Evolutionary conservation across 1,140 invertebrate genomes (phyloP).

Genomic region (Eciton burchellii): DNA sequence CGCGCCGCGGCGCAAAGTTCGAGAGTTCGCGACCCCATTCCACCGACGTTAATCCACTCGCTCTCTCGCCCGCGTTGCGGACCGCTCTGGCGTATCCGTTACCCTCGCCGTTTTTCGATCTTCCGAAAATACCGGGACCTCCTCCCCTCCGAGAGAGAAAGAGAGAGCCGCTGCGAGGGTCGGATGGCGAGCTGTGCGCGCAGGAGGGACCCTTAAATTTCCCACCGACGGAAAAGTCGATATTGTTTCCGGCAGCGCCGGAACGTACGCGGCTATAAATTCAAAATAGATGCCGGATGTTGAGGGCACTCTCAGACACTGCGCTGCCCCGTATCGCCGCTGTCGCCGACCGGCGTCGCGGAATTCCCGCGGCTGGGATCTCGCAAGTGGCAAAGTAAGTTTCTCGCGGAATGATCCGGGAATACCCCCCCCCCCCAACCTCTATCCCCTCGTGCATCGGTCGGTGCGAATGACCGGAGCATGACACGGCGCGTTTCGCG

Average conservation of each 20-base stretch:
- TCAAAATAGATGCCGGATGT: constrained; percentile 60
- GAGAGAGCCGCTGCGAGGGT: background rate
- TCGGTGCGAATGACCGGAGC: background rate
- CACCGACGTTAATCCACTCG: constrained; percentile 24
- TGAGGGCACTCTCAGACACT: constrained; percentile 52
- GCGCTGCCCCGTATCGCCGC: constrained; percentile 39
- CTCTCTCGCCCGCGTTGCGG: background rate
- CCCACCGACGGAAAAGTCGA: constrained; percentile 44
- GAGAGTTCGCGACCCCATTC: constrained; percentile 22
- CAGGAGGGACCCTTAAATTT: constrained; percentile 62
- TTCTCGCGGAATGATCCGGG: background rate
- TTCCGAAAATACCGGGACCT: background rate
- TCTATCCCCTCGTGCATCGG: background rate
- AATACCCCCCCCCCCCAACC: too few relatives aligned
- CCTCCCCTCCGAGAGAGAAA: background rate
- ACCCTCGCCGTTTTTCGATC: constrained; percentile 20
- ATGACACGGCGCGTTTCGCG: too few relatives aligned
- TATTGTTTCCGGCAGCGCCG: constrained; percentile 62
- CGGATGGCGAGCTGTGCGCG: background rate
- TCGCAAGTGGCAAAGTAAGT: constrained; percentile 10
- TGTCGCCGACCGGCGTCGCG: constrained; percentile 25
- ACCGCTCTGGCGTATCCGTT: constrained; percentile 22
- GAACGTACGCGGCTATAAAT: constrained; percentile 63
- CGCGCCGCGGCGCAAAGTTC: constrained; percentile 6
- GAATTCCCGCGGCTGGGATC: constrained; percentile 34